A percentile compares a stretch with the other conserved stretches of the same genome.
Conservation (phyloP, 2,888 invertebrate genomes). For the Thecocarcelia acutangulata region DNA sequence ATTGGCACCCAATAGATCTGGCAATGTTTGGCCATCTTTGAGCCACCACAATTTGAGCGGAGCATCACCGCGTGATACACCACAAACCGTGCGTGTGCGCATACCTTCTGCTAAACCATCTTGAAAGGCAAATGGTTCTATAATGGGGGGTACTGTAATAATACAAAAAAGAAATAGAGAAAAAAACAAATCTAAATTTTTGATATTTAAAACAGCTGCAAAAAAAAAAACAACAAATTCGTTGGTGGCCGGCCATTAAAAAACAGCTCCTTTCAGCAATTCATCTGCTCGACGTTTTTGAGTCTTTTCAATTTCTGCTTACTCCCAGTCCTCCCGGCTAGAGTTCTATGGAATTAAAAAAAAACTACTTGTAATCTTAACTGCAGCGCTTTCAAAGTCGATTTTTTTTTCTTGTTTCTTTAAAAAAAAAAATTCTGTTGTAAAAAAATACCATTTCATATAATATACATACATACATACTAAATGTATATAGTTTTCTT, state of each 20-base stretch:
- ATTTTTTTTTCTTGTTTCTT: slow-evolving; percentile 10
- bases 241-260: neutral
- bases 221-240: slow-evolving; percentile 56
- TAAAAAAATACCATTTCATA: slow-evolving; percentile 28
- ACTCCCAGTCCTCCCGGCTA: slow-evolving; percentile 10
- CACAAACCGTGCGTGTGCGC: slow-evolving; percentile 91
- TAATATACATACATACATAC: too few species aligned
- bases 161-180: slow-evolving; percentile 67
- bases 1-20: slow-evolving; percentile 86
- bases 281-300: neutral
- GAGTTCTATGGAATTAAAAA: slow-evolving; percentile 43
- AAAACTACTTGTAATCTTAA: slow-evolving; percentile 52
- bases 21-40: slow-evolving; percentile 89
- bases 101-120: slow-evolving; percentile 91
- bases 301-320: neutral
- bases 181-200: slow-evolving; percentile 57
- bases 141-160: slow-evolving; percentile 90
- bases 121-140: slow-evolving; percentile 92
- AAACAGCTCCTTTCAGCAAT: neutral
- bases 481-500: slow-evolving; percentile 26
- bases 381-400: slow-evolving; percentile 67
- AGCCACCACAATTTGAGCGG: slow-evolving; percentile 91
- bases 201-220: slow-evolving; percentile 47
- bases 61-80: slow-evolving; percentile 90
- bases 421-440: neutral